Evolutionary conservation across 2,113 vertebrate genomes (phyloP), one percentile per base, ranked within the genome.

Genomic region (Mohoua ochrocephala): DNA sequence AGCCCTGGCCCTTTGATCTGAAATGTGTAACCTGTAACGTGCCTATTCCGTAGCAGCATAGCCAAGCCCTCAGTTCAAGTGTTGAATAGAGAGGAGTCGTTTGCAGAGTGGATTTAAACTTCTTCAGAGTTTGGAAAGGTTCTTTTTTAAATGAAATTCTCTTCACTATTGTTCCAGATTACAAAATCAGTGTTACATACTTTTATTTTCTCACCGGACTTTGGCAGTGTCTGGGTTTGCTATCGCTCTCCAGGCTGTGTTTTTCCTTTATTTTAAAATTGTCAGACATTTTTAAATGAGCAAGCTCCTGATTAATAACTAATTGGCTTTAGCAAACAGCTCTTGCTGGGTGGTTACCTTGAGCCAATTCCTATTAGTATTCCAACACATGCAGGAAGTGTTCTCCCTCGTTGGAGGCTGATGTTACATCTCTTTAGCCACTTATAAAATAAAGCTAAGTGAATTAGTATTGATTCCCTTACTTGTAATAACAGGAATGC

Each of bases 391-490:
- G 5, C 71, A 67, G 87, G 71, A 97, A 92, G 39, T 18, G 39
- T 79, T 89, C 44, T 82, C 21, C 24, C 35, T 60, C 35, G 42
- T 93, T 70, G 33, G 44, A 89, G 20, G 53, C 21, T 70, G 61
- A 64, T 91, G 42, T 92, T 93, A 71, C 74, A 85, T 84, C 87
- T 83, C 75, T 89, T 67, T 70, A 91, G 42, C 82, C 65, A 89
- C 49, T 95, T 92, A 92, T 2, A 79, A 84, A 74, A 82, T 87
- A 95, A 96, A 93, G 64, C 75, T 84, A 82, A 95, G 88, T 79
- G 74, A 95, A 84, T 96, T 92, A 88, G 63, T 84, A 89, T 94
- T 87, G 95, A 97, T 95, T 94, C 42, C 26, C 41, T 45, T 82
- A n/a, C 56, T 77, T 92, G 77, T 93, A 78, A 88, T 59, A 95